Evolutionary conservation across 2,797 vertebrate genomes (phyloP), one percentile per base, ranked within the genome.

Genomic region (Avahi laniger): DNA sequence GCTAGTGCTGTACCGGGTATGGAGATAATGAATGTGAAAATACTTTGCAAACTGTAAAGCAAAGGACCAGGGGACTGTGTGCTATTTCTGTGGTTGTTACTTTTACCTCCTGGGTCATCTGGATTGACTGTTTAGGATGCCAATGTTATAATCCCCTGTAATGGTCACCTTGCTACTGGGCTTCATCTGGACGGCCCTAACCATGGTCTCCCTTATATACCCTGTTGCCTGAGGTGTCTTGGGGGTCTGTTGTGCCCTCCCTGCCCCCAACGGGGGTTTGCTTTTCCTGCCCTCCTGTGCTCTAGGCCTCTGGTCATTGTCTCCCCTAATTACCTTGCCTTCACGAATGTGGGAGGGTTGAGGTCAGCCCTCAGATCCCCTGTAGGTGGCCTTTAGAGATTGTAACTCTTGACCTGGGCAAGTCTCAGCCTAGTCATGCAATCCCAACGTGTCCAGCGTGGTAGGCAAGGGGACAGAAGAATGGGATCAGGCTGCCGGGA

Each of bases 1-100:
- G 24, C 20, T 18, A n/a, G 72, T 0, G 1, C 48, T 20, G 2
- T 72, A 8, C 5, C 1, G 52, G 14, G 24, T 24, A 1, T 28
- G 63, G 65, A 43, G 20, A 46, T 3, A 43, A 70, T 0, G 30
- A 17, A 1, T 46, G 12, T 4, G 28, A 52, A 81, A 11, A 78
- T 35, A 7, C 41, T 26, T 48, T 30, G 28, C 41, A 33, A 41
- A 54, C 33, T 38, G 2, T 28, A 67, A 88, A 67, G 46, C 50
- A 30, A 65, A 69, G 2, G 43, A 12, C 52, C 15, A 28, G 5
- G 0, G 8, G 65, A 50, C 48, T 2, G 14, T 2, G 5, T 33
- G 7, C 52, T 41, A 38, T 63, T 70, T 63, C 18, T 33, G 80
- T 63, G 59, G 9, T 30, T 35, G 20, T 48, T 50, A 22, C 52